Evolutionary conservation across 2,797 vertebrate genomes (phyloP), one percentile per base, ranked within the genome.

Genomic region (Gallinago solitaria): DNA sequence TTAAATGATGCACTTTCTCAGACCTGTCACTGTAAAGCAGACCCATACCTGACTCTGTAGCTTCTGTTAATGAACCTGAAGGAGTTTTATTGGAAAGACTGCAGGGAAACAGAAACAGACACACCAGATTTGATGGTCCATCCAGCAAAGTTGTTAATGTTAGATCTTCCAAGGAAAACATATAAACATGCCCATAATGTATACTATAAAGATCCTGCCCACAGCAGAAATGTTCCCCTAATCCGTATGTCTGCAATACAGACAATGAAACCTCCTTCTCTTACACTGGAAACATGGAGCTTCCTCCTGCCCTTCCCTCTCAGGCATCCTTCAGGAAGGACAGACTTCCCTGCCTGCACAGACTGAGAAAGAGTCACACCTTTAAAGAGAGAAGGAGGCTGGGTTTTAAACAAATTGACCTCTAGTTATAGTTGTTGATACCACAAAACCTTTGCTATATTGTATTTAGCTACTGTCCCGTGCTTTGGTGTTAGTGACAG

Each of bases 1-100:
- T 92, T 64, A 89, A 93, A 93, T 68, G 71, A 89, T 35, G 17
- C 61, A 83, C 78, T 87, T 95, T 93, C 68, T 96, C 90, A 95
- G 64, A 90, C 45, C 71, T 94, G 90, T 87, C 83, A 85, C 16
- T 74, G 64, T 70, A 77, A 83, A 93, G 51, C 56, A 95, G 68
- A 71, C 51, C 25, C 35, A 85, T 32, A 77, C 35, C 64, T 79
- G 63, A 41, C 11, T 81, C 77, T 24, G 41, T 11, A 68, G 35
- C 15, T 94, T 48, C 77, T 87, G 11, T 80, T 83, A 87, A 94
- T 74, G 64, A 53, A 92, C 57, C 35, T 25, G 48, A 60, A 87
- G 77, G 51, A 67, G 37, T 93, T 84, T 95, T 92, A 84, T 61
- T 60, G 39, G 39, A 68, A 89, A 35, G 41, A 65, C 54, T 21